phyloP scores from a whole-genome alignment of 2,888 invertebrate genomes.

The Dryadula phaetusa region DNA sequence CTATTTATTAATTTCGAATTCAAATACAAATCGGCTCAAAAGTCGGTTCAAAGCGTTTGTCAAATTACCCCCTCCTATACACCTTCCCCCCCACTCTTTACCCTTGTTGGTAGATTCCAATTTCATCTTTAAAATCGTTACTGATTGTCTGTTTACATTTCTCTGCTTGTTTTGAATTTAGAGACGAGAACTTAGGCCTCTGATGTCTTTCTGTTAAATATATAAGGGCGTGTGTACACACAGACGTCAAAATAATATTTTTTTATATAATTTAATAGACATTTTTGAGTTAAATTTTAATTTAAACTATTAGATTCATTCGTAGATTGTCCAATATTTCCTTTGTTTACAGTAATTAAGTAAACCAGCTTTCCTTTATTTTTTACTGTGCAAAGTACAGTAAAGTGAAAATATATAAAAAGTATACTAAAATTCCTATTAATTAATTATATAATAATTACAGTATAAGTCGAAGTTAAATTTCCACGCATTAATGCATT shows the following conservation, averaged over 20 bases:
- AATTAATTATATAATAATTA: too few relatives aligned
- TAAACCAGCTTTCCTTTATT: too few relatives aligned
- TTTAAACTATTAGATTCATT: too few relatives aligned
- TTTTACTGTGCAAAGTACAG: too few relatives aligned
- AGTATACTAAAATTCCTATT: too few relatives aligned
- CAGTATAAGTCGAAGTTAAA: too few relatives aligned
- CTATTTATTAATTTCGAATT: slow-evolving; percentile 52
- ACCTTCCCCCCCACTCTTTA: slow-evolving; percentile 45
- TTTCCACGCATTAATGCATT: background rate
- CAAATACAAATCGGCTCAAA: slow-evolving; percentile 55
- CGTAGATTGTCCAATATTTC: too few relatives aligned
- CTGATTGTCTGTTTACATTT: slow-evolving; percentile 82
- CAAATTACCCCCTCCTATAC: slow-evolving; percentile 62
- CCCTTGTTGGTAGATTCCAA: slow-evolving; percentile 61
- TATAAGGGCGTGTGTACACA: slow-evolving; percentile 17
- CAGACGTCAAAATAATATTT: slow-evolving; percentile 6
- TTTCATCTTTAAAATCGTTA: slow-evolving; percentile 78
- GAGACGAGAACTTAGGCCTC: slow-evolving; percentile 61
- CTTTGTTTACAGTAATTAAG: too few relatives aligned
- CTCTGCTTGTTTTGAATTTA: slow-evolving; percentile 76
- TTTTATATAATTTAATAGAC: background rate
- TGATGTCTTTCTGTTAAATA: slow-evolving; percentile 45
- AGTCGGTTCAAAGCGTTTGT: slow-evolving; percentile 65
- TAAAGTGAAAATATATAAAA: too few relatives aligned
- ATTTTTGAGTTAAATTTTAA: background rate